Evolutionary conservation across 1,140 invertebrate species (phyloP), one percentile per base, ranked within the genome.

Genomic region (Papilio xuthus): DNA sequence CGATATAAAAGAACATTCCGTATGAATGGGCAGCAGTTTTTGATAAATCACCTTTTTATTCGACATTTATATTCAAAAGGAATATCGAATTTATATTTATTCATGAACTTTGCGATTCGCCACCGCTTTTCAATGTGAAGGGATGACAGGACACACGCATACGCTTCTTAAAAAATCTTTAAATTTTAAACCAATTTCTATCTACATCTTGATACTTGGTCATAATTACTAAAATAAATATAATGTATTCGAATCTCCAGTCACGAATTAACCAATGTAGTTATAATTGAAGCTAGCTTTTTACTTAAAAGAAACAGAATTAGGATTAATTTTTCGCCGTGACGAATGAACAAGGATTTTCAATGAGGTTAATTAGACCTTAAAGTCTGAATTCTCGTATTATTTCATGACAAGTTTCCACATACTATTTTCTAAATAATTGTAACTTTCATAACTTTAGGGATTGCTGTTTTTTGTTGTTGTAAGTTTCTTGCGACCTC

Each of bases 41-140:
- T 93, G 92, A 93, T 93, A 91, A 91, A 93, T 93, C 89, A 86
- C 83, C 84, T 89, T 93, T 93, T 93, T 91, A 93, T 92, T 90
- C 87, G 88, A 90, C 87, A 85, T 87, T 89, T 91, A 89, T 85
- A 92, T 93, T 91, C 81, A 90, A 92, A 91, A 89, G 86, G 88
- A 90, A 92, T 92, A 92, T 90, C 84, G 88, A 92, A 91, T 93
- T 92, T 88, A 90, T 92, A 90, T 93, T 93, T 91, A 93, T 93
- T 92, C 92, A 91, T 92, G 89, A 92, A 89, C 84, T 87, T 88
- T 90, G 83, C 86, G 90, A 93, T 93, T 93, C 90, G 91, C 90
- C 88, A 92, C 89, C 89, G 91, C 89, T 89, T 84, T 92, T 89
- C 89, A 91, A 82, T 56, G 56, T 44, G 74, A 76, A 32, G 74